phyloP scores from a whole-genome alignment of 2,113 vertebrate genomes.

The Piaya cayana region DNA sequence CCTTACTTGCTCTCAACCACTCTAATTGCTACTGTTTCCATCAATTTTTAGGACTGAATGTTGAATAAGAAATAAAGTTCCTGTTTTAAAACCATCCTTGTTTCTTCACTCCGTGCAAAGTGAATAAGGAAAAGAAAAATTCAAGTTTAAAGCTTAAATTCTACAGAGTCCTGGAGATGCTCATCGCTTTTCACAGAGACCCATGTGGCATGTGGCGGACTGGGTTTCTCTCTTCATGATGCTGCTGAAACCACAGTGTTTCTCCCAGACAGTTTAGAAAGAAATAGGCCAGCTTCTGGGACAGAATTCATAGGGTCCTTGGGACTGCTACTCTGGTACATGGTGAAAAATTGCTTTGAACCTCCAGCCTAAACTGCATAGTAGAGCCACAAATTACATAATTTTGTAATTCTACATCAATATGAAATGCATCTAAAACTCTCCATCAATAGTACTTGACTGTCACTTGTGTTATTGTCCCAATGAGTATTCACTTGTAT shows the following conservation, averaged over 20 bases:
- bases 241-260: not conserved
- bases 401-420: not conserved
- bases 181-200: not conserved
- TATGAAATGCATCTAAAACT: not conserved
- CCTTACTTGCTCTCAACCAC: not conserved
- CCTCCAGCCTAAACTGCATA: not conserved
- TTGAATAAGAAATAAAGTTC: constrained; percentile 25
- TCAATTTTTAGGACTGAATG: not conserved
- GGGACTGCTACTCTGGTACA: not conserved
- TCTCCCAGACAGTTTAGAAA: not conserved
- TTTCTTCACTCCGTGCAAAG: not conserved
- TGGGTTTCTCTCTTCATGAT: not conserved
- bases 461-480: not conserved
- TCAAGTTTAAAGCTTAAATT: not conserved
- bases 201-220: accelerated
- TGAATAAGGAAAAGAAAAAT: not conserved
- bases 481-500: not conserved
- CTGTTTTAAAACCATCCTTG: not conserved
- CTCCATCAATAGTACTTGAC: not conserved
- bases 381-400: not conserved
- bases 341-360: not conserved
- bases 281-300: not conserved
- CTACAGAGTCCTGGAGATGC: not conserved
- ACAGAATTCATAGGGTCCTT: not conserved
- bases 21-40: constrained; percentile 29